phyloP scores from a whole-genome alignment of 2,888 invertebrate genomes.

The Scaptomyza parva region DNA sequence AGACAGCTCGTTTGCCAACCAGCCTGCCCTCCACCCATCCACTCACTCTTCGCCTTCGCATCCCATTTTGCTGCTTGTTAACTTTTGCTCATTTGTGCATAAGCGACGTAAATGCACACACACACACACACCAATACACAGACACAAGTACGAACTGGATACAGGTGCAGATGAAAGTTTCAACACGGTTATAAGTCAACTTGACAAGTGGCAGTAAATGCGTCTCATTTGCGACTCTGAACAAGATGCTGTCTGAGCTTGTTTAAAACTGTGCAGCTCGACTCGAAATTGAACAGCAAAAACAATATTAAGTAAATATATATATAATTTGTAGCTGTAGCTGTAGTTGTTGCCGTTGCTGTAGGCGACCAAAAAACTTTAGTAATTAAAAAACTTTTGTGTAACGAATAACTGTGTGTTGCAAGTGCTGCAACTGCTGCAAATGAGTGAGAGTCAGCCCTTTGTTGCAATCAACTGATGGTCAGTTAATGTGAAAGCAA shows the following conservation, averaged over 20 bases:
- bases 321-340: slow-evolving; percentile 65
- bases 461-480: slow-evolving; percentile 60
- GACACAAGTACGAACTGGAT: neutral
- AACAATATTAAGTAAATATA: slow-evolving; percentile 61
- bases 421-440: slow-evolving; percentile 1
- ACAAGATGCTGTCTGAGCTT: neutral
- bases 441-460: slow-evolving; percentile 20
- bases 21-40: slow-evolving; percentile 5
- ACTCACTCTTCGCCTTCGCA: neutral
- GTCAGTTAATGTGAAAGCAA: slow-evolving; percentile 45
- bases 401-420: slow-evolving; percentile 6
- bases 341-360: slow-evolving; percentile 25
- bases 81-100: slow-evolving; percentile 75
- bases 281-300: slow-evolving; percentile 44
- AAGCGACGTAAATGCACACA: slow-evolving; percentile 26
- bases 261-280: slow-evolving; percentile 2
- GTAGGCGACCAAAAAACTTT: slow-evolving; percentile 46
- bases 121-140: neutral
- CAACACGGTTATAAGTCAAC: slow-evolving; percentile 63
- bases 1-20: slow-evolving; percentile 70
- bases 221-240: slow-evolving; percentile 40
- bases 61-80: slow-evolving; percentile 64
- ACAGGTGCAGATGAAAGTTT: slow-evolving; percentile 51
- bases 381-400: slow-evolving; percentile 68
- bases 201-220: slow-evolving; percentile 66